A percentile compares a stretch with the other conserved stretches of the same genome.
phyloP scores from a whole-genome alignment of 2,113 vertebrate species.

The Bubalus kerabau region DNA sequence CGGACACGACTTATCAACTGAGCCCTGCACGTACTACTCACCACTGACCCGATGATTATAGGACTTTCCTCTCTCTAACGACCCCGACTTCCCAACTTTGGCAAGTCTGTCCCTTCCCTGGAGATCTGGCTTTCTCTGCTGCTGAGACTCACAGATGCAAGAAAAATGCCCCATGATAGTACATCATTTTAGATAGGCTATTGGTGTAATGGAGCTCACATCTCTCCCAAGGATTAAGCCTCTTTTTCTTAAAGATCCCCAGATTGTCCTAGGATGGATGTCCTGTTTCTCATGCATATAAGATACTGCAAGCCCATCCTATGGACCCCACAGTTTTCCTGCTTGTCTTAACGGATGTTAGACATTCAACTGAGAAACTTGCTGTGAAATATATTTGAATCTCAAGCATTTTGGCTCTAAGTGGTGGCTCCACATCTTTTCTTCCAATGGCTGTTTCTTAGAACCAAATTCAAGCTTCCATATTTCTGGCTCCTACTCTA shows the following conservation, averaged over 20 bases:
- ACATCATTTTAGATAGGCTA: neutral
- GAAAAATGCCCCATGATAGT: neutral
- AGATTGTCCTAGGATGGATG: neutral
- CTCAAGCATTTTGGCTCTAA: neutral
- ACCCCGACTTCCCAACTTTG: neutral
- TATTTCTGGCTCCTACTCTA: neutral
- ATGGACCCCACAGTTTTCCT: neutral
- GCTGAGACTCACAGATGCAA: neutral
- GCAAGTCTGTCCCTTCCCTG: neutral
- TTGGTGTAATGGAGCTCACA: neutral
- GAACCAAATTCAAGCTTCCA: neutral
- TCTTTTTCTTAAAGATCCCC: neutral
- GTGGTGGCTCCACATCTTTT: neutral
- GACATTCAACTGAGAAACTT: neutral
- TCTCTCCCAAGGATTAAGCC: neutral
- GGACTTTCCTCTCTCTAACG: neutral
- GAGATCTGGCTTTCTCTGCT: neutral
- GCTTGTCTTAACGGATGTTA: neutral
- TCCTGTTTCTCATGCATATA: neutral
- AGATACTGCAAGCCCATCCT: neutral
- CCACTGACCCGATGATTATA: neutral
- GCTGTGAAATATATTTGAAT: neutral
- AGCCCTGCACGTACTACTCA: neutral
- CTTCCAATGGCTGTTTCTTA: neutral
- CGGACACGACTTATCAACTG: accelerated